These are phyloP conservation scores for Ophiodon elongatus DNA, from an alignment of 2,113 vertebrate genomes.

Conservation along the genomic window DNA sequence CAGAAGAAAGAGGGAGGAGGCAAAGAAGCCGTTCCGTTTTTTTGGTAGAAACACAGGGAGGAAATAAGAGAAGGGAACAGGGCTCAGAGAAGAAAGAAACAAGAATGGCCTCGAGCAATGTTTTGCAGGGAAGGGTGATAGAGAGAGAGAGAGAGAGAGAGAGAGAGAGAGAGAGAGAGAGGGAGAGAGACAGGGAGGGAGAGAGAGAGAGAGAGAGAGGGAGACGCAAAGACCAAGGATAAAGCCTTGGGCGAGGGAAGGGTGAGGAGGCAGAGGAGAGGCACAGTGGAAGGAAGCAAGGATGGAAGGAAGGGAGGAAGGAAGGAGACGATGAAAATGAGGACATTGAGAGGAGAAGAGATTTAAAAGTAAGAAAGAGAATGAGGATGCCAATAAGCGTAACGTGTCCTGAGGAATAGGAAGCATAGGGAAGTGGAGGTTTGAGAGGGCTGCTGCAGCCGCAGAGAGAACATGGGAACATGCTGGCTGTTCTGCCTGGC, in stretches of 20 bases:
- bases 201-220: background rate
- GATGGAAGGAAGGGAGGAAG: background rate
- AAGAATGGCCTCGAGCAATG: conserved; percentile 34
- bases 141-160: conserved; percentile 22
- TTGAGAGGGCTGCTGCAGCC: conserved; percentile 49
- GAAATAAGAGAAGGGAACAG: background rate
- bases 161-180: no score
- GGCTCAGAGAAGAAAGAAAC: conserved; percentile 23
- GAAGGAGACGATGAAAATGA: conserved; percentile 1
- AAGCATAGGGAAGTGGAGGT: conserved; percentile 36
- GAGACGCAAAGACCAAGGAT: conserved; percentile 38
- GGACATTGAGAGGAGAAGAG: background rate
- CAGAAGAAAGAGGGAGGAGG: background rate
- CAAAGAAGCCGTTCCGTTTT: background rate
- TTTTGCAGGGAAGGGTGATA: conserved; percentile 21
- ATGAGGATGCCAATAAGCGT: background rate
- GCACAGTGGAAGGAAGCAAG: conserved; percentile 5
- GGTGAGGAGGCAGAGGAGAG: conserved; percentile 16
- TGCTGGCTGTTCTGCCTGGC: conserved; percentile 80
- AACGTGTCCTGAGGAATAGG: background rate
- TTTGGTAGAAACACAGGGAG: background rate
- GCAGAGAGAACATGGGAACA: conserved; percentile 68
- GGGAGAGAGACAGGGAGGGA: conserved; percentile 41
- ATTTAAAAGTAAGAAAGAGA: conserved; percentile 22
- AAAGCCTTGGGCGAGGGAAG: conserved; percentile 36